These are phyloP conservation scores for Alosa sapidissima DNA, from an alignment of 2,797 vertebrate species.

Conservation along the genomic window DNA sequence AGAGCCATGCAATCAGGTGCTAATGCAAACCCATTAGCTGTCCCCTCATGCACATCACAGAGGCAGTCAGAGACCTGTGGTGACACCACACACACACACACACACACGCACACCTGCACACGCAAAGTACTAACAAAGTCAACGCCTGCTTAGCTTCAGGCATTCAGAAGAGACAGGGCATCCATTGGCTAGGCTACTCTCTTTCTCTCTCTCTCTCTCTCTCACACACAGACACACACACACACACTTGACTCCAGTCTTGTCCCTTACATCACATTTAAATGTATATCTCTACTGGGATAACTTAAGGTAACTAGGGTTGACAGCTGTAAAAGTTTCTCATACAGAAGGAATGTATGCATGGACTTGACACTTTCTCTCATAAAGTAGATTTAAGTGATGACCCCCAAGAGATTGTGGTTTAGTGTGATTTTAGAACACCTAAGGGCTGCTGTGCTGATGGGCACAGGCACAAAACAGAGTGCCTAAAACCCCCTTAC, in stretches of 20 bases:
- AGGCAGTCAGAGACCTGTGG: background rate
- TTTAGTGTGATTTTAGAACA: background rate
- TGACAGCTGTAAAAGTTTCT: background rate
- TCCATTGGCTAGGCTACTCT: too few species aligned
- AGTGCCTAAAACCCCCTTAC: too few species aligned
- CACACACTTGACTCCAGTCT: too few species aligned
- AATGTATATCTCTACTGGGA: background rate
- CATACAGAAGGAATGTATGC: background rate
- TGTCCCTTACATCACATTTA: too few species aligned
- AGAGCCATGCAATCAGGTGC: constrained; percentile 1
- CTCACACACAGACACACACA: background rate
- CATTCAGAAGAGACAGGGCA: too few species aligned
- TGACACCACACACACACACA: background rate
- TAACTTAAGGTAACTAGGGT: background rate
- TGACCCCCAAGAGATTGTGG: too few species aligned
- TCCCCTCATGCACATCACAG: background rate
- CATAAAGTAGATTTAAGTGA: background rate
- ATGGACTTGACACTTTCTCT: background rate
- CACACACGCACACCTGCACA: background rate
- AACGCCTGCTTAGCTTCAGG: too few species aligned
- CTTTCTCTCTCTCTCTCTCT: too few species aligned
- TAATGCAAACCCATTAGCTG: constrained; percentile 7
- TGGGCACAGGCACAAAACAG: too few species aligned
- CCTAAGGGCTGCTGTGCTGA: too few species aligned
- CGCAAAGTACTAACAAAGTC: too few species aligned